phyloP scores from a whole-genome alignment of 2,888 invertebrate species.

The Sthenelais limicola region DNA sequence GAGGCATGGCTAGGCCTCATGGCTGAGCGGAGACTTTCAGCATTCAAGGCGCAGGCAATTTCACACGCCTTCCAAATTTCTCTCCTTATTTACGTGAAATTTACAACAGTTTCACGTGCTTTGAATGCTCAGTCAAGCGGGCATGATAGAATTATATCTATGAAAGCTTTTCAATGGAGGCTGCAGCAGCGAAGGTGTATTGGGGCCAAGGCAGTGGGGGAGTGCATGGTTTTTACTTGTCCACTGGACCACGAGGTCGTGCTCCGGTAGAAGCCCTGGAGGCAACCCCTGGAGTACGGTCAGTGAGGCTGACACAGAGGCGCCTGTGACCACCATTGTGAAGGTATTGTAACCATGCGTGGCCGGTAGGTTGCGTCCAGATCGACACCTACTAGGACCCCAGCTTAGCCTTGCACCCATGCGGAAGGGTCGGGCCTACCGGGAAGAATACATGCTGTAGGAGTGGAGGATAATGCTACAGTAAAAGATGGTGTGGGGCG shows the following conservation, averaged over 20 bases:
- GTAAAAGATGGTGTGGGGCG: too few species aligned
- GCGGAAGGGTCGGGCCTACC: neutral
- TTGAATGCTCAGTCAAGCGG: constrained; percentile 14
- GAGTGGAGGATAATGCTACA: constrained; percentile 18
- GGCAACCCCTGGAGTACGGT: too few species aligned
- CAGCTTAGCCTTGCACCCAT: neutral
- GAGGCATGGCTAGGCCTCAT: constrained; percentile 14
- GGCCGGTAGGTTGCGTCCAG: neutral
- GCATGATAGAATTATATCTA: constrained; percentile 30
- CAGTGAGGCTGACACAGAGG: too few species aligned
- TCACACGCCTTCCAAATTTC: neutral
- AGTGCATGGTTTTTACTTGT: too few species aligned
- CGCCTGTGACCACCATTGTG: constrained; percentile 2
- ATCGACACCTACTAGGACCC: neutral
- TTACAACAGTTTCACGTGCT: constrained; percentile 43
- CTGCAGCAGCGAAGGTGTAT: neutral
- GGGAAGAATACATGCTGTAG: neutral
- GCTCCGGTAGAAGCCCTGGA: too few species aligned
- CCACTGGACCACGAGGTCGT: too few species aligned
- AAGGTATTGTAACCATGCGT: neutral
- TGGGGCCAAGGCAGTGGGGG: too few species aligned
- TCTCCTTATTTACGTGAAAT: constrained; percentile 35
- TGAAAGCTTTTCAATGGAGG: constrained; percentile 1
- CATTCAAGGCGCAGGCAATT: neutral
- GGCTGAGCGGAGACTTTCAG: constrained; percentile 3